phyloP scores from a whole-genome alignment of 1,140 invertebrate genomes.

The Ptiloglossa arizonensis region DNA sequence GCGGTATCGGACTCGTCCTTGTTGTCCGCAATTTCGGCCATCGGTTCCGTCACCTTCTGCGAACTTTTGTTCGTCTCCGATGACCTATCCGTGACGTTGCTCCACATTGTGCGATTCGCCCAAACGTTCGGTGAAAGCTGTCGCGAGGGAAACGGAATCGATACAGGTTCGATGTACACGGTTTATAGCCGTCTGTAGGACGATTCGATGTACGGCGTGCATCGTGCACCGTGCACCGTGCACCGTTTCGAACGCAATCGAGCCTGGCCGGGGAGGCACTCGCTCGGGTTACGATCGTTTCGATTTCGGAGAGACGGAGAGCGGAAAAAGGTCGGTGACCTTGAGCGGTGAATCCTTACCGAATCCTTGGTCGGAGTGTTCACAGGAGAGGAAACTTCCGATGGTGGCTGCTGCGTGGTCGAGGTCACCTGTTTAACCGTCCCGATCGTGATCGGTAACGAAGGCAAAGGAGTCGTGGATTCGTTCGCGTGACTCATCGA shows the following conservation, averaged over 20 bases:
- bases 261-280: no score
- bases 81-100: conserved; percentile 46
- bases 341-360: conserved; percentile 15
- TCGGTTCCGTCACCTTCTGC: conserved; percentile 2
- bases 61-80: conserved; percentile 14
- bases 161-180: no score
- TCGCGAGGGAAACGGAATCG: no score
- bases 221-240: no score
- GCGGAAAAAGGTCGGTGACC: no score
- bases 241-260: no score
- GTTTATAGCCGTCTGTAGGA: no score
- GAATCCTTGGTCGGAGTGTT: conserved; percentile 29
- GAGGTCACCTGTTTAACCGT: background rate
- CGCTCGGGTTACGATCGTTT: no score
- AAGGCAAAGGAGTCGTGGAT: conserved; percentile 2
- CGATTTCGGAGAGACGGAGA: no score
- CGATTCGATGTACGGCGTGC: no score
- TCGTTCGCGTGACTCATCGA: conserved; percentile 50
- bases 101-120: conserved; percentile 66
- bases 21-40: background rate
- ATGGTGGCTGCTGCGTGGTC: conserved; percentile 7
- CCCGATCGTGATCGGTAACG: background rate
- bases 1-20: conserved; percentile 48
- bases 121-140: conserved; percentile 30
- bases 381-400: conserved; percentile 53